These are phyloP conservation scores for Pedionomus torquatus DNA, from an alignment of 2,113 vertebrate species.

Conservation along the genomic window DNA sequence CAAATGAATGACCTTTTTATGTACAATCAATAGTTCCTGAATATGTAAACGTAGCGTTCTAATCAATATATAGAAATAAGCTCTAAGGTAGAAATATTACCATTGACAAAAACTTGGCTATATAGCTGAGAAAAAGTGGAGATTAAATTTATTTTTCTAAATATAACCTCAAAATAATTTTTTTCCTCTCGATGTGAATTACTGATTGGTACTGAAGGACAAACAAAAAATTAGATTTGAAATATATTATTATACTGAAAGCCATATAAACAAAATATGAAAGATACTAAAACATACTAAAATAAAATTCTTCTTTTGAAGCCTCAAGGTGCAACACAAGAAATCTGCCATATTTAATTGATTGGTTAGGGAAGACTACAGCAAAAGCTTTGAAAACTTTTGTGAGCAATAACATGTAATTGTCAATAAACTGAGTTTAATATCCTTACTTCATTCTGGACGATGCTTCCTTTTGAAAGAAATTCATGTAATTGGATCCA, in stretches of 20 bases:
- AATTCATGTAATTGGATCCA: neutral
- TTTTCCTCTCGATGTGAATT: neutral
- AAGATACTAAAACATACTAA: neutral
- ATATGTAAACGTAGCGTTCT: constrained; percentile 2
- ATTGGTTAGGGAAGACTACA: neutral
- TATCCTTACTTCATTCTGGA: neutral
- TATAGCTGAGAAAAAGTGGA: neutral
- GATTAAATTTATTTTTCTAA: neutral
- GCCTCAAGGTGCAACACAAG: neutral
- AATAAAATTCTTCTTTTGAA: neutral
- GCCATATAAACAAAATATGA: neutral
- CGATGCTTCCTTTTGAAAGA: neutral
- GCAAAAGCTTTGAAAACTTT: constrained; percentile 3
- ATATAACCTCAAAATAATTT: neutral
- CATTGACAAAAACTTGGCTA: neutral
- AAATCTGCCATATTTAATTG: neutral
- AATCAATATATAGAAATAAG: constrained; percentile 20
- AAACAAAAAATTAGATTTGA: neutral
- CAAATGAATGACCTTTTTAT: neutral
- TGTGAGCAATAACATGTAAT: neutral
- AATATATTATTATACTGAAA: neutral
- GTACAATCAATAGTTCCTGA: neutral
- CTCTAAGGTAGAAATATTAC: neutral
- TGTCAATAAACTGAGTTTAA: constrained; percentile 6
- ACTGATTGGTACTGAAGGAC: neutral